These are phyloP conservation scores for Aphelocoma californica DNA, from an alignment of 2,797 vertebrate genomes.

Conservation along the genomic window DNA sequence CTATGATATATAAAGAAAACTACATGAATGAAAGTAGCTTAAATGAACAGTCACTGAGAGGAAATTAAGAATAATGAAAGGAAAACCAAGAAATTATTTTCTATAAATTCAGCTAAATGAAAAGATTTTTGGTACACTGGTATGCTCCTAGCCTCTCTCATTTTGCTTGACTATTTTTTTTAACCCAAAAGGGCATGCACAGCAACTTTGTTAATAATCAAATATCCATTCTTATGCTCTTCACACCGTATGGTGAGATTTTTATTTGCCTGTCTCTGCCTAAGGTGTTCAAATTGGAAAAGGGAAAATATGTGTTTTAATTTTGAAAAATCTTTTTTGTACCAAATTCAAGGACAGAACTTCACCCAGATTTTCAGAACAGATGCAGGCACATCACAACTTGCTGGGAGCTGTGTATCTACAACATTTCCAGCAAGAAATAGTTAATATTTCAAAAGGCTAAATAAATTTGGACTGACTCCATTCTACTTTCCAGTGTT, in stretches of 20 bases:
- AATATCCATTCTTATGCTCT: background rate
- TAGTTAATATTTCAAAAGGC: background rate
- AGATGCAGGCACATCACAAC: background rate
- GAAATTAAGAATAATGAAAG: background rate
- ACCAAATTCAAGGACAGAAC: background rate
- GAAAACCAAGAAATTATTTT: background rate
- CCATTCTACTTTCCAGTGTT: background rate
- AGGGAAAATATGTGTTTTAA: background rate
- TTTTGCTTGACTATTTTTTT: background rate
- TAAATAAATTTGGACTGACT: background rate
- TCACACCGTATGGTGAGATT: background rate
- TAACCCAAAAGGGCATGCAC: background rate
- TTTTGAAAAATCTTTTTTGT: background rate
- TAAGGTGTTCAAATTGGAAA: background rate
- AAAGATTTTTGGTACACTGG: background rate
- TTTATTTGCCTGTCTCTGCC: background rate
- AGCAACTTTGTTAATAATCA: background rate
- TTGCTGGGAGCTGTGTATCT: background rate
- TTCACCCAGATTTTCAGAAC: background rate
- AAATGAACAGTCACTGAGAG: background rate
- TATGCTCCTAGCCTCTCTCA: background rate
- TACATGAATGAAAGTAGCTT: background rate
- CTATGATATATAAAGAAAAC: background rate
- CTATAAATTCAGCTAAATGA: background rate
- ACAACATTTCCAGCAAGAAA: background rate